Conservation (phyloP, 2,797 vertebrate species). For the Mus caroli region DNA sequence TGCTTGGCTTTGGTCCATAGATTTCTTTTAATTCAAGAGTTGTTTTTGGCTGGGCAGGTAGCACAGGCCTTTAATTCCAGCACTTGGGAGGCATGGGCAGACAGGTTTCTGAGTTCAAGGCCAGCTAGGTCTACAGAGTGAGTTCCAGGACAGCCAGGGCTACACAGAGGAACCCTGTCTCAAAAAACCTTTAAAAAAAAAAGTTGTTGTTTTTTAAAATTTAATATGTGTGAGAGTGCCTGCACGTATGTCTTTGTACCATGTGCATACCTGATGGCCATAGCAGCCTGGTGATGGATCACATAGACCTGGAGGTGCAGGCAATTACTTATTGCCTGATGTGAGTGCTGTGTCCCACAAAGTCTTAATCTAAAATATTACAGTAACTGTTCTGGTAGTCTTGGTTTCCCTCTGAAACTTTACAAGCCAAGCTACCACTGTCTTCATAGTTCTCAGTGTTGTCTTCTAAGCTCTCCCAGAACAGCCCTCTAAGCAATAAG, state of each 20-base stretch:
- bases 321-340: background rate
- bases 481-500: background rate
- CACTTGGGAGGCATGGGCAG: too few species aligned
- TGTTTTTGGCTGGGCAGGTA: background rate
- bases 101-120: too few species aligned
- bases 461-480: background rate
- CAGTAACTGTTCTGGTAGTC: background rate
- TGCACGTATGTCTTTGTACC: background rate
- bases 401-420: background rate
- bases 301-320: background rate
- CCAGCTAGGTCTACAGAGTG: too few species aligned
- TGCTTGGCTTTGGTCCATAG: background rate
- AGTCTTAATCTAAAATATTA: background rate
- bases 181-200: too few species aligned
- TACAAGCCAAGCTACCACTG: background rate
- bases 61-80: too few species aligned
- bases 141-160: too few species aligned
- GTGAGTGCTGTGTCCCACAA: background rate
- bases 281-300: background rate
- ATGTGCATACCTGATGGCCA: background rate
- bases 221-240: background rate
- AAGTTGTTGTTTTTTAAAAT: background rate
- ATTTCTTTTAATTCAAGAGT: background rate
- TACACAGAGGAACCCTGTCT: too few species aligned
- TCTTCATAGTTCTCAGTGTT: background rate